Base-by-base conservation (phyloP, 2,888 invertebrate species). In the Pseudococcus viburni region DNA sequence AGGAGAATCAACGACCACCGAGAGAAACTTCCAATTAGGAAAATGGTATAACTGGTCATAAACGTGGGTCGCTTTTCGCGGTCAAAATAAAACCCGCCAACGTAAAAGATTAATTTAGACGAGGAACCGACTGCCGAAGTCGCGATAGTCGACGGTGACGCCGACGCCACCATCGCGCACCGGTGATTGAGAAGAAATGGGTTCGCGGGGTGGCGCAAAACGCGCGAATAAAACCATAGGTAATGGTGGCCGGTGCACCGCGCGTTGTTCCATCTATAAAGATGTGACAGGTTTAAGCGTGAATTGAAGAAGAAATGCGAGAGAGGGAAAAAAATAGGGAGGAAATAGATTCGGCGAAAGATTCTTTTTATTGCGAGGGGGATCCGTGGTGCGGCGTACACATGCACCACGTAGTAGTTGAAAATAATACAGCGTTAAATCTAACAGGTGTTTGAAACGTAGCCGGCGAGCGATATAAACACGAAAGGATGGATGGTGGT, bases 371-470 rank as follows among this genome's bases (percentile, higher is more conserved):
- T 19, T 22, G 22, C 22, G 22, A 55, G 55, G 55, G 55, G 15
- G 17, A 55, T 55, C n/a, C 48, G 55, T 12, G 22, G 22, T 22
- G 22, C 9, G 22, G 64, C 33, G 8, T 42, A 73, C 73, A 73
- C 33, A 26, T 4, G 33, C 12, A 73, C 5, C 17, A 22, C 26
- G 68, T 68, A 68, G 26, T 73, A n/a, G n/a, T n/a, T 33, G 33
- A 33, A 33, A 73, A 73, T 73, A 73, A 73, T 85, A 48, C 26
- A 19, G n/a, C 55, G 68, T 19, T 86, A 86, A 86, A 86, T 86
- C 86, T 68, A 86, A 86, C 86, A 86, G 86, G 86, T 86, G 86
- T 86, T 64, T 22, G 17, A 42, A 42, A 39, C 33, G 51, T 33
- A 26, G 33, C 68, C 51, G 55, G 19, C 68, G 33, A 42, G 86